Evolutionary conservation across 2,797 vertebrate genomes (phyloP).

Genomic region (Denticeps clupeoides): DNA sequence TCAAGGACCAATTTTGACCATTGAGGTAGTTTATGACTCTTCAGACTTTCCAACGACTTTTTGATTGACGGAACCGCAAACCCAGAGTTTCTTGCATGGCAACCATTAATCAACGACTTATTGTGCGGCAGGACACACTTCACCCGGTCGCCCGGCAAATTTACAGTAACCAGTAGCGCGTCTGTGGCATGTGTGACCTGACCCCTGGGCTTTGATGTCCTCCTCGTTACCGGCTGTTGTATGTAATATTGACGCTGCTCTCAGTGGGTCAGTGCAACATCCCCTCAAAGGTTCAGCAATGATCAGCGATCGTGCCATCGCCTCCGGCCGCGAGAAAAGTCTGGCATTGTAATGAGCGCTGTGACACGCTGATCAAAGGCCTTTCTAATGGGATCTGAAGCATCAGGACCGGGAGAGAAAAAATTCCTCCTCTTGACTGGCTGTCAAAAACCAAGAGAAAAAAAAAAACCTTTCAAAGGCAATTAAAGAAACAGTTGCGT

Average conservation of each 20-base stretch:
- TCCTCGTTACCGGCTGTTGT: background rate
- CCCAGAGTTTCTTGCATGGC: too few relatives aligned
- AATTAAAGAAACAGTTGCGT: too few relatives aligned
- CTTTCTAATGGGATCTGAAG: constrained; percentile 36
- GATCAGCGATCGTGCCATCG: constrained; percentile 40
- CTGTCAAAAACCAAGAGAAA: background rate
- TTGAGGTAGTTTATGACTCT: too few relatives aligned
- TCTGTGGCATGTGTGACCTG: background rate
- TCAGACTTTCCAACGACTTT: too few relatives aligned
- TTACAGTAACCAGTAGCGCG: too few relatives aligned
- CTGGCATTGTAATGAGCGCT: constrained; percentile 41
- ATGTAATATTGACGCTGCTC: background rate
- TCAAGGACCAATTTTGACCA: too few relatives aligned
- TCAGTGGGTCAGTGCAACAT: background rate
- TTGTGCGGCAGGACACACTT: too few relatives aligned
- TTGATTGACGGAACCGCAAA: too few relatives aligned
- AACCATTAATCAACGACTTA: too few relatives aligned
- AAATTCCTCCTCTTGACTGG: background rate
- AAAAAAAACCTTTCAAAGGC: too few relatives aligned
- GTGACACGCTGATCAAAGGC: constrained; percentile 46
- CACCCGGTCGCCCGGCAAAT: too few relatives aligned
- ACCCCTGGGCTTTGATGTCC: background rate
- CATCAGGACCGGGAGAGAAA: background rate
- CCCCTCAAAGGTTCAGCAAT: constrained; percentile 11
- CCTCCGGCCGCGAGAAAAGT: constrained; percentile 35